Evolutionary conservation across 2,888 invertebrate species (phyloP).

Genomic region (Tholera decimalis): DNA sequence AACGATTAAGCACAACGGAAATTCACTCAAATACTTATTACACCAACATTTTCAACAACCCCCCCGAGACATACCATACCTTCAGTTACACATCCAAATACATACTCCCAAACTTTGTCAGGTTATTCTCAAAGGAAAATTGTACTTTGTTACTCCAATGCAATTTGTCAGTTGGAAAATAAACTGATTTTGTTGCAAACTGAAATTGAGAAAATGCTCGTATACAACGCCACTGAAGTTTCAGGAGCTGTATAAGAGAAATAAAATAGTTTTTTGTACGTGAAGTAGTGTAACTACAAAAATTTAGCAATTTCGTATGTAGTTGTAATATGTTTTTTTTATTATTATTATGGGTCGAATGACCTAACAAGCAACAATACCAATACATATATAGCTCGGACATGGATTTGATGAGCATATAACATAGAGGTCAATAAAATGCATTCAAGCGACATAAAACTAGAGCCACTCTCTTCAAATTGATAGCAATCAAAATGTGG

Average conservation of each 20-base stretch:
- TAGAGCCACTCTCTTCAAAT: conserved; percentile 67
- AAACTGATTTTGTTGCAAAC: conserved; percentile 89
- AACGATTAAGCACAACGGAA: conserved; percentile 79
- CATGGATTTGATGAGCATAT: not conserved
- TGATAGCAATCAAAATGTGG: conserved; percentile 72
- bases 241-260: conserved; percentile 72
- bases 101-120: conserved; percentile 77
- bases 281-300: conserved; percentile 50
- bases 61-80: conserved; percentile 11
- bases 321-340: conserved; percentile 29
- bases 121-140: conserved; percentile 83
- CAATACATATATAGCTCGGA: not conserved
- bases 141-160: conserved; percentile 85
- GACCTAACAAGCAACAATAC: not conserved
- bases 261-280: conserved; percentile 78
- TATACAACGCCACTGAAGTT: conserved; percentile 79
- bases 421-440: conserved; percentile 57
- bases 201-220: conserved; percentile 88
- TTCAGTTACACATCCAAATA: conserved; percentile 47
- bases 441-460: conserved; percentile 70
- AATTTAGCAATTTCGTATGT: conserved; percentile 29
- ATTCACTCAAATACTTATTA: conserved; percentile 77
- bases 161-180: conserved; percentile 88
- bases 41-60: conserved; percentile 64
- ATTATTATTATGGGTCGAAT: conserved; percentile 8